Percentiles rank a stretch among this genome's conserved stretches.
These are phyloP conservation scores for Apamea crenata DNA, from an alignment of 2,888 invertebrate genomes.

Conservation along the genomic window DNA sequence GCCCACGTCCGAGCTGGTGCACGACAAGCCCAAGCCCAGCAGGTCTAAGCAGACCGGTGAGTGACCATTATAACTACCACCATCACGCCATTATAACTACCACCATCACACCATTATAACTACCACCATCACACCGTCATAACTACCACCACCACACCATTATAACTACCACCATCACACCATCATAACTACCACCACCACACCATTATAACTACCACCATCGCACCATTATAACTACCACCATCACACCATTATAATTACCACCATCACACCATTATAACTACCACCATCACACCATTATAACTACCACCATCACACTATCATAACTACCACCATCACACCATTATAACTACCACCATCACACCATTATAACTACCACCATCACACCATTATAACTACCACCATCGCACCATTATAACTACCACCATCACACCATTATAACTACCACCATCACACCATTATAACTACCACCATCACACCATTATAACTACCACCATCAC, in stretches of 20 bases:
- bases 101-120: background rate
- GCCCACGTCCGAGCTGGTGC: slow-evolving; percentile 92
- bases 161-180: background rate
- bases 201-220: too few relatives aligned
- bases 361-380: background rate
- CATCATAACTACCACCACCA: too few relatives aligned
- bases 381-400: background rate
- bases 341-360: background rate
- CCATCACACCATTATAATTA: background rate
- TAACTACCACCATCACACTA: background rate
- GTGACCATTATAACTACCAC: background rate
- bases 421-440: background rate
- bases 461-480: background rate
- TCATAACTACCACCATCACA: background rate
- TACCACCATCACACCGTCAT: background rate
- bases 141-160: background rate
- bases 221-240: too few relatives aligned
- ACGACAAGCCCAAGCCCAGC: slow-evolving; percentile 85
- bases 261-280: background rate
- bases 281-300: background rate
- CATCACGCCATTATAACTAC: too few relatives aligned
- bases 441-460: background rate
- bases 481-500: background rate
- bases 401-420: too few relatives aligned
- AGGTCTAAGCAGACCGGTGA: slow-evolving; percentile 82